These are phyloP conservation scores for Meandrina meandrites DNA, from an alignment of 92 coral and sea anemone species.

Conservation along the genomic window DNA sequence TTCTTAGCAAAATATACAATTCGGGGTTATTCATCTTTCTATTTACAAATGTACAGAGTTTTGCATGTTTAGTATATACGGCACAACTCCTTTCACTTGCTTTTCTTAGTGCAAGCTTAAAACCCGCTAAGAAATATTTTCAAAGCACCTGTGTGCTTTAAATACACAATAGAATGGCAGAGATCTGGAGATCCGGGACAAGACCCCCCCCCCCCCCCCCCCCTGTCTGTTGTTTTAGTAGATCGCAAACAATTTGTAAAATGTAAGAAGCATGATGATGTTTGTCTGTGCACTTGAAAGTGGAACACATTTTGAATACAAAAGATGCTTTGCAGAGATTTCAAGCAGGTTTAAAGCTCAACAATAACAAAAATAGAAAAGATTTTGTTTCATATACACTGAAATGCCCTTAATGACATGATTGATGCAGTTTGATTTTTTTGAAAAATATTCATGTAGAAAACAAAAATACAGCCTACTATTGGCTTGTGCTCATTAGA, in stretches of 20 bases:
- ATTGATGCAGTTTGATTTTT: constrained; percentile 10
- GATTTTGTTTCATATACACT: background rate
- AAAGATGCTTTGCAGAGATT: background rate
- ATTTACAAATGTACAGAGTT: constrained; percentile 38
- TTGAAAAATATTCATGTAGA: constrained; percentile 35
- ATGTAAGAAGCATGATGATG: too few species aligned
- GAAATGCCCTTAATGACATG: background rate
- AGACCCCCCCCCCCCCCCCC: too few species aligned
- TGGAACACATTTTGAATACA: background rate
- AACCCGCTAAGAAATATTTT: background rate
- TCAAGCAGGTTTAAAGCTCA: background rate
- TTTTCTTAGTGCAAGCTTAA: background rate
- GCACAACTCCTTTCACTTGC: background rate
- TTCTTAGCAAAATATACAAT: constrained; percentile 49
- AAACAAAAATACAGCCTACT: constrained; percentile 42
- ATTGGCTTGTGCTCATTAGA: constrained; percentile 21
- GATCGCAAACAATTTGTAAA: background rate
- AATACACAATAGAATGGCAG: too few species aligned
- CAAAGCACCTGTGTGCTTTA: background rate
- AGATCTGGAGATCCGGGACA: too few species aligned
- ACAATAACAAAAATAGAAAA: background rate
- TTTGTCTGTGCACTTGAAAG: too few species aligned
- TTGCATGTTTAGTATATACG: background rate
- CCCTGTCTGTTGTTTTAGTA: background rate
- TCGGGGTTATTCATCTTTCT: background rate